phyloP scores from a whole-genome alignment of 2,888 invertebrate species.

The Acrocera orbiculus region DNA sequence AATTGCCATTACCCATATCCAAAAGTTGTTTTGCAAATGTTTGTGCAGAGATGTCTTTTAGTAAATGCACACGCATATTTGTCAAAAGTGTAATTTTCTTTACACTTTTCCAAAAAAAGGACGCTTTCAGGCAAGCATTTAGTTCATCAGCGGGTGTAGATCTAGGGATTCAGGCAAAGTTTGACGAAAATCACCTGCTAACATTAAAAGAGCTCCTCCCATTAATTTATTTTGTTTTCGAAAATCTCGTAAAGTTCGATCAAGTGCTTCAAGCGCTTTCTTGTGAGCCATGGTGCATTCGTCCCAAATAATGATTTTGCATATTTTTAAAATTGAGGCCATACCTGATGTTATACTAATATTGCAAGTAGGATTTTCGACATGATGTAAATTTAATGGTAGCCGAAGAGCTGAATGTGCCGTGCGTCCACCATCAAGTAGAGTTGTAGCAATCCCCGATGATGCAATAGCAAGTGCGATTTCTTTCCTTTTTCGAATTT shows the following conservation, averaged over 20 bases:
- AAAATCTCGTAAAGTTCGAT: constrained; percentile 16
- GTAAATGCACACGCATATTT: constrained; percentile 10
- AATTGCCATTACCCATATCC: too few relatives aligned
- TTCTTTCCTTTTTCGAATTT: constrained; percentile 5
- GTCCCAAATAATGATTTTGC: constrained; percentile 18
- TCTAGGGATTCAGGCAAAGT: constrained; percentile 7
- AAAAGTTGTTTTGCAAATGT: too few relatives aligned
- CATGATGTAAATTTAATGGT: constrained; percentile 15
- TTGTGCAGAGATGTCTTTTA: constrained; percentile 6
- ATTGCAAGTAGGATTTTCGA: constrained; percentile 17
- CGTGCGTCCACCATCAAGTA: constrained; percentile 15
- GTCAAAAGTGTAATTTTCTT: constrained; percentile 4
- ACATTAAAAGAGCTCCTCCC: constrained; percentile 7
- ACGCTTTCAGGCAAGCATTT: constrained; percentile 2
- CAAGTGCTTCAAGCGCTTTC: constrained; percentile 16
- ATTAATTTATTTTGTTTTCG: constrained; percentile 6
- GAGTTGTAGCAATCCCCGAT: constrained; percentile 15
- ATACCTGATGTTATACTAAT: constrained; percentile 18
- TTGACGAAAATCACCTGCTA: constrained; percentile 8
- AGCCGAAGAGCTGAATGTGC: constrained; percentile 12
- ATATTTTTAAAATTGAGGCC: constrained; percentile 17
- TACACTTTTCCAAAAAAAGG: too few relatives aligned
- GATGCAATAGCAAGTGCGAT: constrained; percentile 13
- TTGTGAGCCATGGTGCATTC: constrained; percentile 19
- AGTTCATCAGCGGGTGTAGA: constrained; percentile 7